Conservation (phyloP, 2,113 vertebrate species). For the human region GRCh38 chr14:102360001-102360500, state of each 20-base stretch:
- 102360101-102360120: neutral
- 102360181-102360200: neutral
- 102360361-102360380: neutral
- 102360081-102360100: accelerated
- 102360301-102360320: neutral
- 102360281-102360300: neutral
- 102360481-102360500: neutral
- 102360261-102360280: neutral
- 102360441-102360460: neutral
- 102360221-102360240: neutral
- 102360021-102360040: neutral
- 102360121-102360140: neutral
- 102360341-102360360: neutral
- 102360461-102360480: neutral
- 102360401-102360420: neutral
- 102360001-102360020: neutral
- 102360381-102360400: neutral
- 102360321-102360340: neutral
- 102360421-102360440: neutral
- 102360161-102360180: neutral
- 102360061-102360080: neutral
- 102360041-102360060: neutral
- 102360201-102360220: neutral
- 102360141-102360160: neutral
- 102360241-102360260: neutral